Conservation (phyloP, 2,888 invertebrate genomes). For the Eristalis tenax region DNA sequence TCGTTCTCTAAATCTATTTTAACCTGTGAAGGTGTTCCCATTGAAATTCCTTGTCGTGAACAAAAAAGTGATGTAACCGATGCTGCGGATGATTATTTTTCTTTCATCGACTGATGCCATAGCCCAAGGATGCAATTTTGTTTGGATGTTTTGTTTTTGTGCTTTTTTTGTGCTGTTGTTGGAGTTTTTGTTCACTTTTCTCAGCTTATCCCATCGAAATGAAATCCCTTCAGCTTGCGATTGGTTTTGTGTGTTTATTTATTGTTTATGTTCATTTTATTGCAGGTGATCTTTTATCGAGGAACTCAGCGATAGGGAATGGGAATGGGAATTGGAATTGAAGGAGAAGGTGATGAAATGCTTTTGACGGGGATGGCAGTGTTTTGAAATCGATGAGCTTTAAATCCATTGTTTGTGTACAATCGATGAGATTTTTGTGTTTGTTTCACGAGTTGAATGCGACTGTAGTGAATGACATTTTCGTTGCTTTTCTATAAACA, state of each 20-base stretch:
- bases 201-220: background rate
- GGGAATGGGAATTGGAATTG: background rate
- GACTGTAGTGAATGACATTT: background rate
- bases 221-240: constrained; percentile 32
- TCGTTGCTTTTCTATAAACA: background rate
- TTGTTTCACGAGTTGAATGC: background rate
- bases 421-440: constrained; percentile 22
- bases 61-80: constrained; percentile 42
- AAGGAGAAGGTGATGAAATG: constrained; percentile 4
- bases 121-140: constrained; percentile 52
- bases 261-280: constrained; percentile 35
- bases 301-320: background rate
- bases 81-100: constrained; percentile 40
- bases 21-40: constrained; percentile 30
- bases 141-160: constrained; percentile 29
- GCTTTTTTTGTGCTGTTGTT: constrained; percentile 1
- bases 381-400: constrained; percentile 46
- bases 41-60: constrained; percentile 12
- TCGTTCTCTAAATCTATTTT: constrained; percentile 25
- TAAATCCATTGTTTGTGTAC: constrained; percentile 28
- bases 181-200: background rate
- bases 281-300: constrained; percentile 31
- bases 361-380: constrained; percentile 1
- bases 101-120: constrained; percentile 38
- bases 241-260: constrained; percentile 35